Evolutionary conservation across 2,888 invertebrate species (phyloP).

Genomic region (Ypsolopha scabrella): DNA sequence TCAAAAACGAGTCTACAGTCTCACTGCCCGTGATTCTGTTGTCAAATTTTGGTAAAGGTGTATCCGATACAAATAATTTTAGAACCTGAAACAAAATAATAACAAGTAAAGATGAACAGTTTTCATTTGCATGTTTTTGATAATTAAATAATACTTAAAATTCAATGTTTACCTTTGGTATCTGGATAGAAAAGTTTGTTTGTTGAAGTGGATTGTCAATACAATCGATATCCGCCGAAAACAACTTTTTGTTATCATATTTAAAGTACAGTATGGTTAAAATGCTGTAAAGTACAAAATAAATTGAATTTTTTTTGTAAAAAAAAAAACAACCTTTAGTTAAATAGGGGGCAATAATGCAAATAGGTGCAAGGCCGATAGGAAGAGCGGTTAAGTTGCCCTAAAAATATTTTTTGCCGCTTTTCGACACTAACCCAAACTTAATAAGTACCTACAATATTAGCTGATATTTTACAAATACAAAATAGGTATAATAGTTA

Average conservation of each 20-base stretch:
- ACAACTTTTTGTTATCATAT: slow-evolving; percentile 50
- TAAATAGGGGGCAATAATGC: no score
- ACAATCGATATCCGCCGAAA: slow-evolving; percentile 45
- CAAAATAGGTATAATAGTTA: no score
- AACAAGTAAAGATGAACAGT: no score
- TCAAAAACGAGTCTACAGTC: slow-evolving; percentile 86
- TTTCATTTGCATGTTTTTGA: neutral
- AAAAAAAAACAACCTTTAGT: neutral
- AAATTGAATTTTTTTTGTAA: neutral
- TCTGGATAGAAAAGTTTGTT: slow-evolving; percentile 48
- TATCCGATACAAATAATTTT: slow-evolving; percentile 37
- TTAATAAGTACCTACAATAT: no score
- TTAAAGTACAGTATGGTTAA: slow-evolving; percentile 48
- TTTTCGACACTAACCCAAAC: no score
- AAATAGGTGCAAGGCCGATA: no score
- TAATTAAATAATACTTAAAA: neutral
- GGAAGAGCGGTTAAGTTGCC: no score
- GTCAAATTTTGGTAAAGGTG: slow-evolving; percentile 43
- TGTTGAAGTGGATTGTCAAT: slow-evolving; percentile 60
- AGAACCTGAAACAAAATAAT: slow-evolving; percentile 29
- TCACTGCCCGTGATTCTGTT: slow-evolving; percentile 85
- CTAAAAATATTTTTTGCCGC: no score
- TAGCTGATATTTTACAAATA: no score
- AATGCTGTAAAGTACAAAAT: slow-evolving; percentile 28
- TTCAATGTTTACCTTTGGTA: slow-evolving; percentile 37